These are phyloP conservation scores for Hormaphis cornu DNA, from an alignment of 1,140 invertebrate genomes.

Conservation along the genomic window DNA sequence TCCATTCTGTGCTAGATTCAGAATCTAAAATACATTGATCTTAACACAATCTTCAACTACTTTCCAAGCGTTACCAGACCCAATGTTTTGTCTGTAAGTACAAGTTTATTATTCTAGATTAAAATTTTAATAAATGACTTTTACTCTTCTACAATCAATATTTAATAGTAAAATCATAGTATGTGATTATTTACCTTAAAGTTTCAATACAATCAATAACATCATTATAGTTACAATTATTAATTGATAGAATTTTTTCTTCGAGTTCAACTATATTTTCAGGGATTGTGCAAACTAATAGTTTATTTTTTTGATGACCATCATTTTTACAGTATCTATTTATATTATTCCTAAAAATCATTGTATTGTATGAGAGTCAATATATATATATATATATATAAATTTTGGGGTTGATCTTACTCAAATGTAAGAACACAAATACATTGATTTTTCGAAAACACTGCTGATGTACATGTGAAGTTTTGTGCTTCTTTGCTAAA, in stretches of 20 bases:
- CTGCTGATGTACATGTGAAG: slow-evolving; percentile 17
- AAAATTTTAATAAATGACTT: no score
- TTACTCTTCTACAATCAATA: no score
- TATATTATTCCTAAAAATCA: background rate
- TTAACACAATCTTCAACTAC: no score
- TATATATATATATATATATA: no score
- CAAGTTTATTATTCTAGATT: no score
- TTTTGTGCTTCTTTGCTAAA: slow-evolving; percentile 18
- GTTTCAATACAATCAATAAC: slow-evolving; percentile 28
- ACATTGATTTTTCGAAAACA: slow-evolving; percentile 23
- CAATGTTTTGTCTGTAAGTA: no score
- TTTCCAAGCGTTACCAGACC: no score
- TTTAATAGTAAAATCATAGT: background rate
- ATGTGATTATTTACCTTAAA: background rate
- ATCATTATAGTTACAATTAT: background rate
- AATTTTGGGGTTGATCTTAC: background rate
- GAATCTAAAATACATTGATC: no score
- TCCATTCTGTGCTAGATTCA: no score
- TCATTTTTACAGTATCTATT: slow-evolving; percentile 20
- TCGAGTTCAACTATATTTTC: slow-evolving; percentile 22
- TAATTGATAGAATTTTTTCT: slow-evolving; percentile 5
- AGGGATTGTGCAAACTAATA: slow-evolving; percentile 21
- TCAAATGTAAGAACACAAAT: slow-evolving; percentile 13
- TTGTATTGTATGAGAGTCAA: no score
- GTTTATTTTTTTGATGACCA: slow-evolving; percentile 12